phyloP scores from a whole-genome alignment of 1,140 invertebrate species.

The Drosophila ogumai region DNA sequence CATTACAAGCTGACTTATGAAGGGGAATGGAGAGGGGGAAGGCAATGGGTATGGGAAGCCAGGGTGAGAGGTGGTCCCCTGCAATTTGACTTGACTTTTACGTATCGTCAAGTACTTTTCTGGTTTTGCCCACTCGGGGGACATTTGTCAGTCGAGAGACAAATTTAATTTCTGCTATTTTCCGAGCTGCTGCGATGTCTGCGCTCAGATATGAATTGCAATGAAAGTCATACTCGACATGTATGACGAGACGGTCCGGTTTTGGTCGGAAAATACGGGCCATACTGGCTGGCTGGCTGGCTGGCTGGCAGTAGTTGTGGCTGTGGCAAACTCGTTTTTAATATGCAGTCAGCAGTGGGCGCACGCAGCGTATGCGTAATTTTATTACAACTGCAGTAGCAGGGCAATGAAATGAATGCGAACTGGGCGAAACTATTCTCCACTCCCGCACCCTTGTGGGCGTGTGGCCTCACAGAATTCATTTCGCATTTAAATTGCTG shows the following conservation, averaged over 20 bases:
- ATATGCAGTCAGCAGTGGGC: slow-evolving; percentile 61
- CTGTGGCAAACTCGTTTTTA: slow-evolving; percentile 66
- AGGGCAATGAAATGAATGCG: slow-evolving; percentile 57
- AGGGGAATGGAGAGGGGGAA: slow-evolving; percentile 11
- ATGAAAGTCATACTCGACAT: slow-evolving; percentile 77
- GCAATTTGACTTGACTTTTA: slow-evolving; percentile 84
- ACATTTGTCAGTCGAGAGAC: slow-evolving; percentile 85
- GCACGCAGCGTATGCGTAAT: slow-evolving; percentile 76
- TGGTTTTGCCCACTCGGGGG: slow-evolving; percentile 81
- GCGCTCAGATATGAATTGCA: slow-evolving; percentile 78
- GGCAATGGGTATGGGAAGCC: background rate
- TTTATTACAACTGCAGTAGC: slow-evolving; percentile 69
- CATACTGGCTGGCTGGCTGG: background rate
- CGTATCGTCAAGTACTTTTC: slow-evolving; percentile 84
- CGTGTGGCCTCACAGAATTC: slow-evolving; percentile 58
- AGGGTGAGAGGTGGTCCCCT: slow-evolving; percentile 19
- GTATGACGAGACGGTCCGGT: slow-evolving; percentile 42
- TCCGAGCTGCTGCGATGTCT: slow-evolving; percentile 57
- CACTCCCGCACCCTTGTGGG: slow-evolving; percentile 3
- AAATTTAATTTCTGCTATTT: slow-evolving; percentile 83
- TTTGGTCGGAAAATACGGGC: slow-evolving; percentile 17
- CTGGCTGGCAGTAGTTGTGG: slow-evolving; percentile 1
- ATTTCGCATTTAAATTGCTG: slow-evolving; percentile 82
- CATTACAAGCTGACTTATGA: slow-evolving; percentile 83
- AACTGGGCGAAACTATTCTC: slow-evolving; percentile 54